These are phyloP conservation scores for Phainopepla nitens DNA, from an alignment of 2,113 vertebrate species.

Conservation along the genomic window DNA sequence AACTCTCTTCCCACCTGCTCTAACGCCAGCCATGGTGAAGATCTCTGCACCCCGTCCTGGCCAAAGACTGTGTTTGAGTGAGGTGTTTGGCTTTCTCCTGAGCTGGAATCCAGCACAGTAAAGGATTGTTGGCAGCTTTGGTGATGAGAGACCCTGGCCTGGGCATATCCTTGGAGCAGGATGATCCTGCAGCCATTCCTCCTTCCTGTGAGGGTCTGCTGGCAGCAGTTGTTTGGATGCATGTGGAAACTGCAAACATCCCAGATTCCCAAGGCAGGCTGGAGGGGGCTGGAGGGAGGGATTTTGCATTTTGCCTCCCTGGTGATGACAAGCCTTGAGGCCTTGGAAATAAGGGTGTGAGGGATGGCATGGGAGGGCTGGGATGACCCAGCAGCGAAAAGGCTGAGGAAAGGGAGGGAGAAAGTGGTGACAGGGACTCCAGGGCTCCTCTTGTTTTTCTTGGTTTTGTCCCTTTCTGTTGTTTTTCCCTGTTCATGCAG, in stretches of 20 bases:
- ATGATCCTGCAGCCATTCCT: background rate
- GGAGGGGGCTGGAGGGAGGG: background rate
- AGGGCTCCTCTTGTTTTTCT: background rate
- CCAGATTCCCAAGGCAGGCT: background rate
- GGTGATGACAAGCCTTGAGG: background rate
- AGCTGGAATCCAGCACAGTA: background rate
- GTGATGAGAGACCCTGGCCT: background rate
- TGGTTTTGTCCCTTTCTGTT: background rate
- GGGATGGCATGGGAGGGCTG: background rate
- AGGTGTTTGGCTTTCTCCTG: background rate
- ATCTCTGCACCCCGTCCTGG: background rate
- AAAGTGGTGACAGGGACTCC: conserved; percentile 17
- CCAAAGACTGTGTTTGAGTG: background rate
- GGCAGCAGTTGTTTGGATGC: background rate
- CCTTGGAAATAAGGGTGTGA: background rate
- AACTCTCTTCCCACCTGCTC: background rate
- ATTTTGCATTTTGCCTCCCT: background rate
- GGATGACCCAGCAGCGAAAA: background rate
- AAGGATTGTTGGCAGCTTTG: background rate
- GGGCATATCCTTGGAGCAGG: background rate
- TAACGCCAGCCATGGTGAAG: background rate
- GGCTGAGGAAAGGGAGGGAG: background rate
- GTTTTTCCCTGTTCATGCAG: background rate
- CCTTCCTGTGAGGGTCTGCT: background rate
- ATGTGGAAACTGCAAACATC: background rate